Base-by-base conservation (phyloP, 2,888 invertebrate species). In the Drosophila prostipennis region DNA sequence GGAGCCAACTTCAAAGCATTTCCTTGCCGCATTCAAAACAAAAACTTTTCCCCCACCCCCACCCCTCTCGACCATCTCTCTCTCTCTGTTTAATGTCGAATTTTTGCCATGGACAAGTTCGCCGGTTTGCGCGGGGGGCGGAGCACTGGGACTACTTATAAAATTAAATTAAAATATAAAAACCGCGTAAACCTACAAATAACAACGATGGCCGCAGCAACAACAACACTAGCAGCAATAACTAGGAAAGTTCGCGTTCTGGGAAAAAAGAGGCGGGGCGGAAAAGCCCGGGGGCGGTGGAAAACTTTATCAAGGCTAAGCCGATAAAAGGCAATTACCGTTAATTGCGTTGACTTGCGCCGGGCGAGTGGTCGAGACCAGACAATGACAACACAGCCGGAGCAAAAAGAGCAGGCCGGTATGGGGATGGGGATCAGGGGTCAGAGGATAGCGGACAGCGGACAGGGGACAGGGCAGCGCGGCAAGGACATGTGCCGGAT, bases 311-410 rank as follows among this genome's bases (percentile, higher is more conserved):
- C 87, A 80, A 63, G 80, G 78, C 83, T 86, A 86, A 88, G 88
- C 88, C 84, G 88, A 88, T 86, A 82, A 81, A 86, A 88, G 86
- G 88, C 86, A 86, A 86, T 86, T 86, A 88, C 75, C 77, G 84
- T 88, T 88, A 88, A 86, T 86, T 86, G 86, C 87, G 82, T 87
- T 87, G 84, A 71, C 72, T 68, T 79, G 85, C 74, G 71, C 77
- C 48, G 57, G 43, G 78, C 59, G 64, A 64, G 65, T 58, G 69
- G 68, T 56, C 69, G 57, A 64, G 48, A 71, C 70, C 78, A 74
- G 68, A 59, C 52, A 78, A 80, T 70, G 61, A 61, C 51, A 49
- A 68, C 48, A 68, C 40, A 53, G 52, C 26, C 37, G 37, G 52
- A 63, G 79, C 40, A 51, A 52, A 54, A 72, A 57, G 56, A 68